phyloP scores from a whole-genome alignment of 2,113 vertebrate species.

The Nothocercus nigrocapillus region DNA sequence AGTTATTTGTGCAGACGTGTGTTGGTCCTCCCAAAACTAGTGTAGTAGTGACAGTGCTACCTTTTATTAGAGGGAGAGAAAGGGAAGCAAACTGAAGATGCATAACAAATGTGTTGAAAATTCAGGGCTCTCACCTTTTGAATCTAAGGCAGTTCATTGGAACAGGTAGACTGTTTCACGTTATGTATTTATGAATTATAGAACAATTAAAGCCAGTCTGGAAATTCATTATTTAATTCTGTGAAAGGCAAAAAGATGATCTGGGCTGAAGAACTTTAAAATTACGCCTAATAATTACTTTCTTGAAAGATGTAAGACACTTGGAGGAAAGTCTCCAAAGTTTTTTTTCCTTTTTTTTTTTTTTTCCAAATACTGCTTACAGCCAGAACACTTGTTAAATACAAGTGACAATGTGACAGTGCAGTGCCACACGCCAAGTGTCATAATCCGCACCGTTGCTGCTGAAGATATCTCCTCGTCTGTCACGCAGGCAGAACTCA shows the following conservation, averaged over 20 bases:
- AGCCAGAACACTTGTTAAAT: constrained; percentile 92
- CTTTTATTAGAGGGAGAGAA: background rate
- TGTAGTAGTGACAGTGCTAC: background rate
- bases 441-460: constrained; percentile 94
- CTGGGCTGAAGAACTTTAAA: background rate
- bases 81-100: background rate
- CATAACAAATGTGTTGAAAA: background rate
- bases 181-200: background rate
- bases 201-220: background rate
- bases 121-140: background rate
- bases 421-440: constrained; percentile 87
- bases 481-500: constrained; percentile 84
- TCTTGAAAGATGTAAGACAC: background rate
- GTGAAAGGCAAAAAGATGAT: background rate
- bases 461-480: constrained; percentile 86
- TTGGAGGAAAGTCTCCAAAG: background rate
- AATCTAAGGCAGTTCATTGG: background rate
- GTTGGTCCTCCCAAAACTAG: background rate
- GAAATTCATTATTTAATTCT: background rate
- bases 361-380: constrained; percentile 23
- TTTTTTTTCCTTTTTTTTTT: background rate
- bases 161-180: background rate
- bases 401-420: constrained; percentile 88
- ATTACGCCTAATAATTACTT: background rate
- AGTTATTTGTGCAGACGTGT: background rate